Evolutionary conservation across 2,888 invertebrate genomes (phyloP), one percentile per base, ranked within the genome.

Genomic region (Latrodectus elegans): DNA sequence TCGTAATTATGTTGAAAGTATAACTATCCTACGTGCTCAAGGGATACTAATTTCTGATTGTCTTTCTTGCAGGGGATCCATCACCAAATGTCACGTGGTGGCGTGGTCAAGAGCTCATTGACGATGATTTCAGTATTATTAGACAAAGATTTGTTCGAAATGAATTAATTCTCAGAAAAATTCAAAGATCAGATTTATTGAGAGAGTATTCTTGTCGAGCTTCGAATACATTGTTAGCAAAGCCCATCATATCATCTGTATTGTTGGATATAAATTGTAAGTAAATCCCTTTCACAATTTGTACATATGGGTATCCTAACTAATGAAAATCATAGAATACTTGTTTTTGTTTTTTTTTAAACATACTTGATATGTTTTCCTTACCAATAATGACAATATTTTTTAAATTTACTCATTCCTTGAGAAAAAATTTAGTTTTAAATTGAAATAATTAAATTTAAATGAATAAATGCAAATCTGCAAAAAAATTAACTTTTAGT

Each of bases 41-140:
- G 38, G 6, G 38, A 6, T 38, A 38, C 0, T 38, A 6, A 38
- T 38, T 2, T 38, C 6, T 38, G 38, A 38, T 38, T 55, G 1
- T 55, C 1, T 55, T 4, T 55, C 6, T 55, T 78, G 10, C 53
- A 87, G 86, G 86, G 11, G 68, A 87, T 26, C 86, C 86, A 15
- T 81, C 76, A 11, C 86, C 86, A 0, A 87, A 87, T n/a, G 76
- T 87, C 0, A 87, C 86, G 0, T 87, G 86, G 86, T 87, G 86
- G 86, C 26, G 73, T 17, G 81, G 81, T 6, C 12, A 70, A 4
- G 38, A 53, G 8, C 68, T 81, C 12, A 71, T 81, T 9, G 86
- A 87, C 67, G 77, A 80, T n/a, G 77, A 76, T n/a, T 87, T 87
- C 52, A 77, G 38, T 49, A 26, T 77, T 22, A 81, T 74, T 49